Evolutionary conservation across 1,140 invertebrate species (phyloP).

Genomic region (Drosophila melanogaster): Release_6_plus_ISO1_MT NT_033779.5:11069501-11070000

Average conservation of each 20-base stretch:
- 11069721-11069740: neutral
- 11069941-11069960: conserved; percentile 36
- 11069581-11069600: no score
- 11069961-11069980: conserved; percentile 45
- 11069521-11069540: conserved; percentile 35
- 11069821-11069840: conserved; percentile 38
- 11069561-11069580: no score
- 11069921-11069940: conserved; percentile 20
- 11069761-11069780: neutral
- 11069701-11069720: no score
- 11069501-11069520: neutral
- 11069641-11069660: no score
- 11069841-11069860: conserved; percentile 77
- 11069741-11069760: neutral
- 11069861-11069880: conserved; percentile 79
- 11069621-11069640: no score
- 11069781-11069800: neutral
- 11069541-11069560: neutral
- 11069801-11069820: no score
- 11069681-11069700: no score
- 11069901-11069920: conserved; percentile 9
- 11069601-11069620: no score
- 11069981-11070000: conserved; percentile 35
- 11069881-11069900: conserved; percentile 71
- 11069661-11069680: no score